Evolutionary conservation across 2,888 invertebrate genomes (phyloP), one percentile per base, ranked within the genome.

Genomic region (Megaustenia siamemsis): DNA sequence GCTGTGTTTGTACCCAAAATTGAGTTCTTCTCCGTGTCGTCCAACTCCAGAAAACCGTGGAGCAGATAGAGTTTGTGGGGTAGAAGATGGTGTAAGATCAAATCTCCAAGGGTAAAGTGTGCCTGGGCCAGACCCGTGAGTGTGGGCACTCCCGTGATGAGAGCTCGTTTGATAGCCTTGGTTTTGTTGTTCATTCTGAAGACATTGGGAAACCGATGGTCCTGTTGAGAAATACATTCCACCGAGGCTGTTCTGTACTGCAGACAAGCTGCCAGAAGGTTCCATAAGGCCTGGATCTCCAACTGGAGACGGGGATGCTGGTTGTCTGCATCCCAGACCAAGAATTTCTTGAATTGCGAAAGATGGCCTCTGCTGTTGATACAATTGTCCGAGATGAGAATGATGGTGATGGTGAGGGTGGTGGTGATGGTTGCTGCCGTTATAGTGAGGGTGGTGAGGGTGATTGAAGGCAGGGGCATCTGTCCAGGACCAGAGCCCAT

Each of bases 311-410:
- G 83, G 83, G 0, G 83, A 66, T 24, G 83, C 87, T 69, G 89
- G 90, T 77, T 90, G 90, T 49, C 90, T 88, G 85, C 90, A 90
- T 38, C 88, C 87, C n/a, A 92, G 87, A 10, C 97, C 97, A 90
- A 97, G 95, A 91, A 97, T 95, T 95, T 97, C 97, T 94, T 97
- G 97, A 92, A 97, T 97, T 88, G 96, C 97, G 94, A 97, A 97
- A 76, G 97, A 97, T 88, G 97, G 96, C 90, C 97, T 95, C 94
- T 97, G 97, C 91, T 97, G 96, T 12, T 87, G 84, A 82, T 90
- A 90, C 88, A 91, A 88, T 79, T 89, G 90, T 63, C 90, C 87
- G 76, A 90, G 45, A 56, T 80, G 80, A 32, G 63, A 71, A n/a
- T 66, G 81, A 49, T 82, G 75, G 18, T 77, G 82, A 66, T 45